A percentile compares a stretch with the other conserved stretches of the same genome.
Evolutionary conservation across 1,140 invertebrate genomes (phyloP).

Genomic region (Calliphora vicina): DNA sequence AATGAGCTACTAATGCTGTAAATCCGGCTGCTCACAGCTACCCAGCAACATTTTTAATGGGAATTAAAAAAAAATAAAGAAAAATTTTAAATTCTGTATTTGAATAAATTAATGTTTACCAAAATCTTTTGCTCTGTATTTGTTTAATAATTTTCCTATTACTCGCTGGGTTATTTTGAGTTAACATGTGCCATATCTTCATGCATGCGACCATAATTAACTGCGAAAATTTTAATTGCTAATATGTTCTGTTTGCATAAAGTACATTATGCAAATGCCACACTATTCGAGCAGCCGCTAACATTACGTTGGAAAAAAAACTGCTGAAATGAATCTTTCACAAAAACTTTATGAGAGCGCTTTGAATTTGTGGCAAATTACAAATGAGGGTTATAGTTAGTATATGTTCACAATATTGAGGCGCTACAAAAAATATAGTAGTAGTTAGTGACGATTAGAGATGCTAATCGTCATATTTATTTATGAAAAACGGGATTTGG

Average conservation of each 20-base stretch:
- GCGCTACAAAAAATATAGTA: not conserved
- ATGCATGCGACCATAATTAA: conserved; percentile 56
- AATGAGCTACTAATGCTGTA: not conserved
- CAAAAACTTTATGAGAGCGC: not conserved
- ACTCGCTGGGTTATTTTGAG: too few relatives aligned
- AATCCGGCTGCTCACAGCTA: too few relatives aligned
- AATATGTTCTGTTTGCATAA: conserved; percentile 47
- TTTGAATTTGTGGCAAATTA: not conserved
- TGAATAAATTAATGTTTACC: too few relatives aligned
- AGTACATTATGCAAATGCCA: conserved; percentile 24
- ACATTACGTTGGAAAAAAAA: not conserved
- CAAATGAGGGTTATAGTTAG: not conserved
- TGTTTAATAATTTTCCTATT: too few relatives aligned
- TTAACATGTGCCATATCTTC: too few relatives aligned
- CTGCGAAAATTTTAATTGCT: conserved; percentile 64
- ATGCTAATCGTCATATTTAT: too few relatives aligned
- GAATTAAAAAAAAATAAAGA: too few relatives aligned
- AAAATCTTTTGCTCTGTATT: too few relatives aligned
- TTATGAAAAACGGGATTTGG: too few relatives aligned
- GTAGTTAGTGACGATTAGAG: not conserved
- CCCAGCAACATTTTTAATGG: too few relatives aligned
- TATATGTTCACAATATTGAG: not conserved
- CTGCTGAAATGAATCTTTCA: not conserved
- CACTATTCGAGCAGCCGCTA: not conserved
- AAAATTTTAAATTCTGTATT: too few relatives aligned